Conservation (phyloP, 2,888 invertebrate genomes). For the Epiblema foenella region DNA sequence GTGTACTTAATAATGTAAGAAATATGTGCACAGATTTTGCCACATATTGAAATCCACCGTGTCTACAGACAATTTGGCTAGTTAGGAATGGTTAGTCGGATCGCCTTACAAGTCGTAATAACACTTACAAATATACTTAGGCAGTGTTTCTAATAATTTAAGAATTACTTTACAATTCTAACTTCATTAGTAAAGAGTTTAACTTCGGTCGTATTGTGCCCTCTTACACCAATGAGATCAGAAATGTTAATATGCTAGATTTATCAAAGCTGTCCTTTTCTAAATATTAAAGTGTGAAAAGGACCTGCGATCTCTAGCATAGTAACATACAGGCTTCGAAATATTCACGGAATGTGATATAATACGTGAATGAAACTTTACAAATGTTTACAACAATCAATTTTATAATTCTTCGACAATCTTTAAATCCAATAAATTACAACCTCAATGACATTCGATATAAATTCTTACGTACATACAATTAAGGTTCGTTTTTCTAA, state of each 20-base stretch:
- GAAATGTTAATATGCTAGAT: conserved; percentile 13
- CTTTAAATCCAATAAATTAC: conserved; percentile 40
- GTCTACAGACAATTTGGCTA: conserved; percentile 66
- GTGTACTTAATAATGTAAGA: neutral
- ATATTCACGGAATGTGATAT: conserved; percentile 32
- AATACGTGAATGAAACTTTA: conserved; percentile 18
- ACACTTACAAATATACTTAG: conserved; percentile 39
- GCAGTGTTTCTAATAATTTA: conserved; percentile 41
- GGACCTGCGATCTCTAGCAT: conserved; percentile 11
- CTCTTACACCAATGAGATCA: conserved; percentile 4
- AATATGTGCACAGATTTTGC: neutral
- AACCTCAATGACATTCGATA: conserved; percentile 42
- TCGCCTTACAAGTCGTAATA: conserved; percentile 43
- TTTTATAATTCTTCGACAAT: conserved; percentile 19
- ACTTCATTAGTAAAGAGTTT: neutral
- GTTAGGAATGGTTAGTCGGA: conserved; percentile 58
- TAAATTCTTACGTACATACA: conserved; percentile 42
- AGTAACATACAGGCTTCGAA: conserved; percentile 3
- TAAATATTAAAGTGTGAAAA: neutral
- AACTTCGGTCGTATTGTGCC: too few relatives aligned
- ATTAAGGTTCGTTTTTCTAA: conserved; percentile 30
- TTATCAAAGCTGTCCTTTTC: conserved; percentile 12
- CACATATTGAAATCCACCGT: neutral
- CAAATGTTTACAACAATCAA: conserved; percentile 32
- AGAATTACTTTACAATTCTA: conserved; percentile 5